Percentiles rank a stretch among this genome's conserved stretches.
Conservation (phyloP, 2,113 vertebrate species). For the Dasyornis broadbenti region DNA sequence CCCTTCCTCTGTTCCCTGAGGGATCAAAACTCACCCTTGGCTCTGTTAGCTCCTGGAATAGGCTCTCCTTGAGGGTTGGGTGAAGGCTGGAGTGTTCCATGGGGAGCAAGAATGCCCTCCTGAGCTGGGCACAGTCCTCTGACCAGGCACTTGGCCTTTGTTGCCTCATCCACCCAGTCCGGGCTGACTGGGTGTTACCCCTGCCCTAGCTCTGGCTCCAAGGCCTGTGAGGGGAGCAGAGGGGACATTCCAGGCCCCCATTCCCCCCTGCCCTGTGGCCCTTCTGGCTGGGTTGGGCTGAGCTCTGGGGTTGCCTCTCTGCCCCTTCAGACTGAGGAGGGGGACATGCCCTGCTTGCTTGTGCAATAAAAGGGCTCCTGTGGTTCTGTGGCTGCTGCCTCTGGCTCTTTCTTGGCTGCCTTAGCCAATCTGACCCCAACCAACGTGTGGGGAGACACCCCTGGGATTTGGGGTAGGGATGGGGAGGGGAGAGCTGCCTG, state of each 20-base stretch:
- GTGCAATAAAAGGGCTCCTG: slow-evolving; percentile 19
- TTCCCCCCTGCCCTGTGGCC: not conserved
- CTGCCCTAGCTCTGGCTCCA: not conserved
- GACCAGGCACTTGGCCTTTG: fast-evolving
- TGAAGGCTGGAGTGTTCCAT: not conserved
- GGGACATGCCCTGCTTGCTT: not conserved
- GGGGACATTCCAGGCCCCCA: fast-evolving
- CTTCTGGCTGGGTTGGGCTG: not conserved
- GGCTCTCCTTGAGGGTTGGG: not conserved
- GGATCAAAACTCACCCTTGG: not conserved
- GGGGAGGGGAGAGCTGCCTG: not conserved
- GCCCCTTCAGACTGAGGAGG: not conserved
- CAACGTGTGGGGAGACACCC: fast-evolving
- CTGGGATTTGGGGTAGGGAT: not conserved
- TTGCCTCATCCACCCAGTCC: not conserved
- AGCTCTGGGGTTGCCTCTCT: not conserved
- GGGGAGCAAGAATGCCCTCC: not conserved
- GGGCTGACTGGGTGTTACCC: not conserved
- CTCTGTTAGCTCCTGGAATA: not conserved
- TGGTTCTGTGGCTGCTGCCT: not conserved
- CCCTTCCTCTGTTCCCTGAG: not conserved
- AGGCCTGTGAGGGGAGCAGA: not conserved
- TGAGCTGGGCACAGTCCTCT: not conserved
- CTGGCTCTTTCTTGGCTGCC: not conserved
- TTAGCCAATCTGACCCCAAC: not conserved